Conservation (phyloP, 2,113 vertebrate genomes). For the Corythoichthys intestinalis region DNA sequence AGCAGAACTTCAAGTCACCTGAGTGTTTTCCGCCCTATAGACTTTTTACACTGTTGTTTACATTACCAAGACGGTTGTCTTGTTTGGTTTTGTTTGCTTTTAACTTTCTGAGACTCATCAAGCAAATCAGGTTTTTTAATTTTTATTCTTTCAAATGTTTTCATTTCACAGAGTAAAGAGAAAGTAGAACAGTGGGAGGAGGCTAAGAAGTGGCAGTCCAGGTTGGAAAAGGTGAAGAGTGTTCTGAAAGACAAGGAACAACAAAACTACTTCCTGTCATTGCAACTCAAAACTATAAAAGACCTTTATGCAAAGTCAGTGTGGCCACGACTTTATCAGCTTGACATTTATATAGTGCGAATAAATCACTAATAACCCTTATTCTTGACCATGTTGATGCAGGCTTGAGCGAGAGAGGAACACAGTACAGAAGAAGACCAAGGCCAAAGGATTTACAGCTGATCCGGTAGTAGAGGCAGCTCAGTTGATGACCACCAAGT, state of each 20-base stretch:
- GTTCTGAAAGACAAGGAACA: conserved; percentile 86
- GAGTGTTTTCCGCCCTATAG: too few relatives aligned
- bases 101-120: not conserved
- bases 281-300: conserved; percentile 82
- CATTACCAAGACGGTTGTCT: not conserved
- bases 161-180: conserved; percentile 68
- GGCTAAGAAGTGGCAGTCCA: conserved; percentile 90
- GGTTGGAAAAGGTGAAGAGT: conserved; percentile 78
- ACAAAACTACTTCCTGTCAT: conserved; percentile 78
- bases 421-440: conserved; percentile 81
- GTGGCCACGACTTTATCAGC: not conserved
- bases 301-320: conserved; percentile 84
- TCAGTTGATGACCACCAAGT: conserved; percentile 82
- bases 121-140: not conserved
- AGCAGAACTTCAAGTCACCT: too few relatives aligned
- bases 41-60: not conserved
- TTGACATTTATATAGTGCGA: not conserved
- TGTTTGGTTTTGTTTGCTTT: not conserved
- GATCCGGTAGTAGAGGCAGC: conserved; percentile 86
- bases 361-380: not conserved
- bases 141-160: not conserved
- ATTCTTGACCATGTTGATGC: not conserved
- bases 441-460: conserved; percentile 79
- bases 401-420: conserved; percentile 89
- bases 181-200: conserved; percentile 91